phyloP scores from a whole-genome alignment of 2,888 invertebrate species.

The Protodeltote pygarga region DNA sequence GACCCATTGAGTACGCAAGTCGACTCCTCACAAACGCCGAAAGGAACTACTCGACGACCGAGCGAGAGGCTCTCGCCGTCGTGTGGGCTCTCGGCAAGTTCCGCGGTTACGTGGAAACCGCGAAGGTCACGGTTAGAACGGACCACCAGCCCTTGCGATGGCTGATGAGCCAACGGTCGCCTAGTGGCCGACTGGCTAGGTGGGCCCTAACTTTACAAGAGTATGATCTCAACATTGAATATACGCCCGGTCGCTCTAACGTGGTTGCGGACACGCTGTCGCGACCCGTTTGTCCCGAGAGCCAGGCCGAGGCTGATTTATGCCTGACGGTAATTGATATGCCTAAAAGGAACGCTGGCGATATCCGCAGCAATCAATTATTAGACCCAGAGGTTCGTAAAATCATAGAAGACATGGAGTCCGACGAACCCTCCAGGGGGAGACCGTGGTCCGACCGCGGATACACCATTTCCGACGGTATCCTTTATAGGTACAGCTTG shows the following conservation, averaged over 20 bases:
- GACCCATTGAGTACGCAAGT: constrained; percentile 20
- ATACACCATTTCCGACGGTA: background rate
- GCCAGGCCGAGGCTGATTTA: background rate
- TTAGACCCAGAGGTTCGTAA: background rate
- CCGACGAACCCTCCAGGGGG: constrained; percentile 10
- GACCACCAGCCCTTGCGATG: constrained; percentile 15
- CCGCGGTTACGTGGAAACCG: constrained; percentile 5
- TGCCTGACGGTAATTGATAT: background rate
- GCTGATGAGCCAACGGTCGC: constrained; percentile 6
- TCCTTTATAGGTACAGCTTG: background rate
- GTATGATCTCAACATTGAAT: background rate
- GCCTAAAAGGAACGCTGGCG: background rate
- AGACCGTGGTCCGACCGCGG: constrained; percentile 1
- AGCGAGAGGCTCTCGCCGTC: constrained; percentile 6
- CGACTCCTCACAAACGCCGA: background rate
- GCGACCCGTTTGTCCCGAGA: background rate
- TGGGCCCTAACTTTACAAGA: constrained; percentile 7
- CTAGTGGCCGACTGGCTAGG: constrained; percentile 3
- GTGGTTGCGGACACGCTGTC: constrained; percentile 3
- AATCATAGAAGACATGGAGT: constrained; percentile 2
- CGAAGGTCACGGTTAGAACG: background rate
- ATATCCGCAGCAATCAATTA: background rate
- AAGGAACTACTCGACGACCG: constrained; percentile 5
- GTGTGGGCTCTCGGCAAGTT: constrained; percentile 11
- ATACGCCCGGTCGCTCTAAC: constrained; percentile 2